A percentile compares a stretch with the other conserved stretches of the same genome.
These are phyloP conservation scores for Paralichthys olivaceus DNA, from an alignment of 2,113 vertebrate species.

Conservation along the genomic window DNA sequence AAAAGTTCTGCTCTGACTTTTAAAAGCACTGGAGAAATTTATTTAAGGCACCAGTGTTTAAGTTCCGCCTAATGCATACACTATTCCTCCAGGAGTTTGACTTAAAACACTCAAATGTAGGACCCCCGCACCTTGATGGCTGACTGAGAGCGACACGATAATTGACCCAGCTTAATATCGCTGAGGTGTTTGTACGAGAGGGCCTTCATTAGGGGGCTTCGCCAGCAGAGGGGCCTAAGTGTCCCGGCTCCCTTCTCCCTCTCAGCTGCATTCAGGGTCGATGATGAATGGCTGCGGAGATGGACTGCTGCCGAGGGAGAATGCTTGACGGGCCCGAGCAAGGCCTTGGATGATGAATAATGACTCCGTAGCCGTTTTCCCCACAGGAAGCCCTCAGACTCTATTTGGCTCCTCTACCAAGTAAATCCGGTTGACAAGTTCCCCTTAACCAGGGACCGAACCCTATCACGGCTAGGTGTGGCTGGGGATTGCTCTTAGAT, in stretches of 20 bases:
- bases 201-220: slow-evolving; percentile 73
- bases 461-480: slow-evolving; percentile 55
- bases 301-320: slow-evolving; percentile 78
- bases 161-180: slow-evolving; percentile 82
- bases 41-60: slow-evolving; percentile 42
- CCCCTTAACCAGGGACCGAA: slow-evolving; percentile 67
- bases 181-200: slow-evolving; percentile 73
- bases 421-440: slow-evolving; percentile 67
- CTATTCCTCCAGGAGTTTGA: slow-evolving; percentile 42
- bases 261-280: slow-evolving; percentile 71
- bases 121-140: slow-evolving; percentile 63
- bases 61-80: slow-evolving; percentile 45
- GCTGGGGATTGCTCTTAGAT: slow-evolving; percentile 43
- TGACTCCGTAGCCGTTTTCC: slow-evolving; percentile 64
- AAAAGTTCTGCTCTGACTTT: slow-evolving; percentile 37
- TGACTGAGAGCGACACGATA: slow-evolving; percentile 71
- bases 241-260: slow-evolving; percentile 59
- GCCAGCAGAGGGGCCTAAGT: slow-evolving; percentile 54
- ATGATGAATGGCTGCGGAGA: slow-evolving; percentile 79
- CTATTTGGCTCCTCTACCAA: slow-evolving; percentile 68
- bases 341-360: slow-evolving; percentile 80
- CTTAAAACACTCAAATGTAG: slow-evolving; percentile 65
- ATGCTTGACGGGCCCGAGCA: slow-evolving; percentile 62
- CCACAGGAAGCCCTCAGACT: slow-evolving; percentile 70
- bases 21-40: slow-evolving; percentile 42